Evolutionary conservation across 2,113 vertebrate species (phyloP).

Genomic region (Alligator mississippiensis): DNA sequence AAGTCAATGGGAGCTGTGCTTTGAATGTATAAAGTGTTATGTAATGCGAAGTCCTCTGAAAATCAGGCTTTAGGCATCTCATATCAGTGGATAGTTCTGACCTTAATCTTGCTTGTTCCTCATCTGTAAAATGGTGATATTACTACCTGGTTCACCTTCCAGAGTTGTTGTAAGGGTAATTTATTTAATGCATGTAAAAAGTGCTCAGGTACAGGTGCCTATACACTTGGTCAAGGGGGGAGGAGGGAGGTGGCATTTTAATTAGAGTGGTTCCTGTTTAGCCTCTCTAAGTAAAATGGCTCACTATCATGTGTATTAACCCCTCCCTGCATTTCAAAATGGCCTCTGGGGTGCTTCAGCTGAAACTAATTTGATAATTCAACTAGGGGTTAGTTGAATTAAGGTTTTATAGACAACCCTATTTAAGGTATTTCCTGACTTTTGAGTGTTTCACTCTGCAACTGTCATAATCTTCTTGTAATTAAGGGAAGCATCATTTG

Average conservation of each 20-base stretch:
- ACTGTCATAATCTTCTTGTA: background rate
- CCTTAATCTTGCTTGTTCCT: slow-evolving; percentile 15
- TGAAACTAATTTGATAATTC: too few relatives aligned
- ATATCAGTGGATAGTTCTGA: slow-evolving; percentile 27
- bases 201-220: background rate
- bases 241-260: too few relatives aligned
- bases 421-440: slow-evolving; percentile 44
- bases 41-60: slow-evolving; percentile 60
- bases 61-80: slow-evolving; percentile 55
- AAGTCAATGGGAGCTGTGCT: slow-evolving; percentile 70
- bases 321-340: too few relatives aligned
- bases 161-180: background rate
- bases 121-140: background rate
- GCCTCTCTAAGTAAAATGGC: too few relatives aligned
- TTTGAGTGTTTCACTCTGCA: slow-evolving; percentile 35
- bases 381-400: slow-evolving; percentile 42
- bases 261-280: too few relatives aligned
- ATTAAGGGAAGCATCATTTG: background rate
- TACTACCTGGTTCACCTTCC: background rate
- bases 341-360: too few relatives aligned
- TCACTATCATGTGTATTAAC: too few relatives aligned
- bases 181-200: background rate
- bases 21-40: slow-evolving; percentile 55
- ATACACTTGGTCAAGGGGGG: too few relatives aligned
- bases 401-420: background rate